Base-by-base conservation (phyloP, 2,888 invertebrate genomes). In the Chironomus riparius region DNA sequence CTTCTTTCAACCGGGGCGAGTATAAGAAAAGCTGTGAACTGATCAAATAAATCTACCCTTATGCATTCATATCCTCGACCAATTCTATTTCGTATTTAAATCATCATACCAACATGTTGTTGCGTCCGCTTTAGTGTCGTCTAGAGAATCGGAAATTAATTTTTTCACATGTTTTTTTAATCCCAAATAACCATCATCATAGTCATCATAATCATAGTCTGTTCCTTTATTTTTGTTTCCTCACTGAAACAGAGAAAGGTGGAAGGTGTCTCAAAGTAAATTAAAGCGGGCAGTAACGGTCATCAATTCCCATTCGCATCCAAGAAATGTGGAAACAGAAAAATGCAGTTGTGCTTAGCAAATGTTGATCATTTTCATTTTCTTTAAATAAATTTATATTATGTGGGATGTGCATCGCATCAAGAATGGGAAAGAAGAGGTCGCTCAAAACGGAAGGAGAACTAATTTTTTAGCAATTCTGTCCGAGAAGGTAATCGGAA, bases 281-380 rank as follows among this genome's bases (percentile, higher is more conserved):
- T 68, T 65, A 74, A 62, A 65, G 74, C 74, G 68, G 68, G 74
- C 68, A 24, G 74, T 74, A 74, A 74, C 74, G 74, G 74, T 74
- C 74, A 74, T 38, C 65, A 65, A 24, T 65, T 65, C 21, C 3
- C 65, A 21, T 65, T 71, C 28, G 2, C 47, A 38, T 38, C 38
- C 38, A 38, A 38, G 38, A 38, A 38, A 38, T 38, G 38, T 38
- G 38, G 38, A 38, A 38, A 5, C 3, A 5, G 5, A 5, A 5
- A 68, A 22, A 24, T 47, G 47, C 18, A 7, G 70, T 18, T 70
- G 18, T 38, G 38, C 68, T 68, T 68, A 22, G 56, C 71, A 71
- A 71, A 71, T 71, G 71, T 48, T 24, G 18, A 18, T 22, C 47
- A 18, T 65, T 65, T 24, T 24, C 38, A 2, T 68, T 28, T 4